Evolutionary conservation across 2,888 invertebrate genomes (phyloP), one percentile per base, ranked within the genome.

Genomic region (Dromius quadrimaculatus): DNA sequence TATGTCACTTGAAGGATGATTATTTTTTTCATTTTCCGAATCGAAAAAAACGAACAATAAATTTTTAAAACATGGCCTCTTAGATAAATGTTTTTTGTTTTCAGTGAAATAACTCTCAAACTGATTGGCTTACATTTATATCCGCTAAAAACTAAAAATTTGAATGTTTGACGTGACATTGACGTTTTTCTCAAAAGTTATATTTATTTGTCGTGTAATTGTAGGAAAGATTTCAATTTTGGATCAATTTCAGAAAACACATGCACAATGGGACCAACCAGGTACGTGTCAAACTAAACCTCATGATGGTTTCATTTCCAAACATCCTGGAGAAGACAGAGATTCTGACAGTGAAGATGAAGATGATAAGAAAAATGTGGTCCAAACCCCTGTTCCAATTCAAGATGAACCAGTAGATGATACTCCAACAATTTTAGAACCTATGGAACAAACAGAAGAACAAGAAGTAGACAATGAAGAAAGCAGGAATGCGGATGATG

Each of bases 281-380:
- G 90, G 90, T 71, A 84, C 75, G 0, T 84, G 87, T 71, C 84
- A 86, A 64, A 80, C 81, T 6, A 83, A 83, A 47, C 83, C 83
- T 70, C 88, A 90, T 19, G 83, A 86, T 50, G 83, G 85, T 72
- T 86, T 87, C 76, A 85, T 88, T 63, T 86, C 89, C 0, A 84
- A 86, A 43, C 90, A 91, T 83, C 90, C 91, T 45, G 91, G 90
- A 41, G 89, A 89, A 74, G 86, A 85, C 72, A 82, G 86, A 23
- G 87, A 87, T 72, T 85, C 85, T 1, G 89, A 89, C 76, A 88
- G 87, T 76, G 88, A 90, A 76, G 87, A 88, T 73, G 87, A 87
- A 71, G 79, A 78, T 13, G 74, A 79, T 47, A 73, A 71, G 65
- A 23, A 54, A 38, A 2, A 71, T 41, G 72, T 69, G 4, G 73